Evolutionary conservation across 2,888 invertebrate genomes (phyloP), one percentile per base, ranked within the genome.

Genomic region (Cosmia pyralina): DNA sequence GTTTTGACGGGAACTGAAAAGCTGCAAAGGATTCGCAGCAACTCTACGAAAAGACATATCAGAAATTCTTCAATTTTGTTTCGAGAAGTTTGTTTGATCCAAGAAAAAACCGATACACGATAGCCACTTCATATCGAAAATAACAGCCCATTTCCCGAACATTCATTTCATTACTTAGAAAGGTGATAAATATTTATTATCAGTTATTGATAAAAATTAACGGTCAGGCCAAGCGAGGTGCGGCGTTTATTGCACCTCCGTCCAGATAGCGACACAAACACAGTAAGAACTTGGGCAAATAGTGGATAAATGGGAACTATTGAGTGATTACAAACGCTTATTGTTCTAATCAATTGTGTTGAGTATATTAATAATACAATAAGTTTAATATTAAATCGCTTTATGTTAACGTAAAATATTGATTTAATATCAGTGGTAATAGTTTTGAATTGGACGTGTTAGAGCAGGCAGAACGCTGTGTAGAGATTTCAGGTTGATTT

Each of bases 151-250:
- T 71, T 79, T 74, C 41, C 63, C 71, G 48, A 77, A 64, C 72
- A 66, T 74, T 77, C 58, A 85, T 77, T 75, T 66, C 50, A 75
- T 57, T 69, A 69, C 75, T 72, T 70, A 83, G 72, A 81, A 83
- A 85, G 72, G 75, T 72, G 77, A 77, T 81, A 81, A 67, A 79
- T 66, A 82, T 88, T 85, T 85, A 80, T 78, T 91, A 92, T 89
- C 89, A 91, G 91, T 90, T 89, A 75, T 73, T 70, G 87, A 86
- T 85, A 92, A 90, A 87, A 87, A 88, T 85, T 88, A 89, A 88
- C 87, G 85, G 87, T 83, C 87, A 87, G 92, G 91, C 90, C 88
- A 89, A 93, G 89, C 87, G 79, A 89, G 93, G 93, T 84, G 93
- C 76, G 93, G 90, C 90, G 73, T 92, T 92, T 92, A 93, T 92